Percentiles rank a stretch among this genome's conserved stretches.
Evolutionary conservation across 2,113 vertebrate genomes (phyloP).

Genomic region (Puma concolor): DNA sequence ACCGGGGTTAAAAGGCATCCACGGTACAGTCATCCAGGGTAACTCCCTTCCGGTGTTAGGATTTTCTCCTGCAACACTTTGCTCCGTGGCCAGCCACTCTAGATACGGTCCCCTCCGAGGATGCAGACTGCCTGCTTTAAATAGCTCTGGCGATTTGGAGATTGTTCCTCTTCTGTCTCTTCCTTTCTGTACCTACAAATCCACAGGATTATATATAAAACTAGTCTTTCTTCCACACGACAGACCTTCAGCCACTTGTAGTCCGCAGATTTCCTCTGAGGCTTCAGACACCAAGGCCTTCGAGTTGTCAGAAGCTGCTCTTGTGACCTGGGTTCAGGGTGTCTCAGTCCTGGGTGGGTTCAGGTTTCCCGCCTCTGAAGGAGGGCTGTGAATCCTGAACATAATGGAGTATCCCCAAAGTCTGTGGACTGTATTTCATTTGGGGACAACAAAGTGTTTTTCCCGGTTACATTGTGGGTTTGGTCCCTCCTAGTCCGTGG

Average conservation of each 20-base stretch:
- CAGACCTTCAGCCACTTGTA: background rate
- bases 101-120: background rate
- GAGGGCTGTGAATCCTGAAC: background rate
- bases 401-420: background rate
- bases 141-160: background rate
- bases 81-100: background rate
- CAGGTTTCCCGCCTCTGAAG: background rate
- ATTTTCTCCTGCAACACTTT: background rate
- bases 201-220: background rate
- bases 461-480: background rate
- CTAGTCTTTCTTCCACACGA: background rate
- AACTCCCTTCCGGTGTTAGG: background rate
- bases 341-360: background rate
- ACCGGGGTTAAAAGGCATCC: background rate
- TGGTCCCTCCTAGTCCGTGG: background rate
- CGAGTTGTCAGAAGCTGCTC: background rate
- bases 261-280: background rate
- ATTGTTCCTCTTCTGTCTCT: conserved; percentile 23
- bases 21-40: background rate
- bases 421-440: background rate
- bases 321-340: background rate
- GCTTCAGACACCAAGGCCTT: background rate
- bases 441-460: background rate
- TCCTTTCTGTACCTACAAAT: background rate
- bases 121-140: background rate